These are phyloP conservation scores for Eulimnadia texana DNA, from an alignment of 1,140 invertebrate genomes.

Conservation along the genomic window DNA sequence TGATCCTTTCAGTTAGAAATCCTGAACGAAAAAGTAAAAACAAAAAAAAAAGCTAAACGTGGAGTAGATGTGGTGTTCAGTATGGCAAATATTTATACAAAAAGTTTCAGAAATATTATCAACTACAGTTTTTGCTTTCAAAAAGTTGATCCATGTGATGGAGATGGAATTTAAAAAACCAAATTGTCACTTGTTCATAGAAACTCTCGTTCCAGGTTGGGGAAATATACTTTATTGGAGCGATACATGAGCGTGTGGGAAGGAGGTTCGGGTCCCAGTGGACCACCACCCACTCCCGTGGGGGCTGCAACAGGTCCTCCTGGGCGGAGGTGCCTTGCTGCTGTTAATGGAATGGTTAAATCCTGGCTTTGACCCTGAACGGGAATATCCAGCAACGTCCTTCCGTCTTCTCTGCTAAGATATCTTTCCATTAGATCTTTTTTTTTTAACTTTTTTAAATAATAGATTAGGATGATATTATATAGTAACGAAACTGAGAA, in stretches of 20 bases:
- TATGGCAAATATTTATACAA: neutral
- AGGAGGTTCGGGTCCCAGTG: constrained; percentile 13
- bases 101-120: neutral
- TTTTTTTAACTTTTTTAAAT: too few relatives aligned
- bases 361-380: constrained; percentile 48
- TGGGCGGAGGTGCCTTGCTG: constrained; percentile 16
- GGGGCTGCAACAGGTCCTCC: constrained; percentile 21
- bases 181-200: constrained; percentile 24
- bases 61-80: neutral
- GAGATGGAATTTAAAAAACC: too few relatives aligned
- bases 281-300: constrained; percentile 25
- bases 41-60: neutral
- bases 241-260: constrained; percentile 21
- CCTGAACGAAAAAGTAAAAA: neutral
- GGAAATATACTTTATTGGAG: constrained; percentile 33
- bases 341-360: constrained; percentile 42
- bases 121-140: neutral
- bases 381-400: constrained; percentile 43
- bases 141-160: neutral
- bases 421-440: too few relatives aligned
- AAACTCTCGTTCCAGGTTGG: constrained; percentile 40
- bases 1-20: neutral
- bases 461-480: too few relatives aligned
- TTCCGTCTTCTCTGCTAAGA: constrained; percentile 21
- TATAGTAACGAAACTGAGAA: too few relatives aligned